Conservation (phyloP, 2,797 vertebrate species). For the Cyclura pinguis region DNA sequence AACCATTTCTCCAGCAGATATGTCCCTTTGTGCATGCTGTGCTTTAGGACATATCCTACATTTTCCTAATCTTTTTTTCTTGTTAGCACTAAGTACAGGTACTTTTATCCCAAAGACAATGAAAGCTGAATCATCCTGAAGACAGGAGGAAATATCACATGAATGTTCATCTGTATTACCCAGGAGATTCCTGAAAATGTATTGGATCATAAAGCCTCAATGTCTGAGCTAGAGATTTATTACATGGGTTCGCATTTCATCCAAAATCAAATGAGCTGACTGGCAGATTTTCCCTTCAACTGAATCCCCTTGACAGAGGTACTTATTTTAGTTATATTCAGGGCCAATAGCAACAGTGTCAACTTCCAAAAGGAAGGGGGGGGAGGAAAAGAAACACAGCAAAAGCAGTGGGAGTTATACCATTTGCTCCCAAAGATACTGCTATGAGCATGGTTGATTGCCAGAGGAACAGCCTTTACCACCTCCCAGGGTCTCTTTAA, state of each 20-base stretch:
- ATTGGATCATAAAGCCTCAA: background rate
- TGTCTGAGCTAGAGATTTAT: conserved; percentile 30
- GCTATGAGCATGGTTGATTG: background rate
- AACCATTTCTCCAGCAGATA: background rate
- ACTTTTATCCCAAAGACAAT: conserved; percentile 10
- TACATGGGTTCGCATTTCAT: conserved; percentile 20
- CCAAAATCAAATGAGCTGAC: conserved; percentile 49
- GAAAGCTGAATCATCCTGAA: conserved; percentile 20
- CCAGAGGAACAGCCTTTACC: too few relatives aligned
- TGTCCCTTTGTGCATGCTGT: background rate
- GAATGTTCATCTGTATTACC: background rate
- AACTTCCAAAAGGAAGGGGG: too few relatives aligned
- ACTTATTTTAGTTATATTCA: conserved; percentile 11
- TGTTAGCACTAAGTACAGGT: background rate
- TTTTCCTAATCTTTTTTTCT: background rate
- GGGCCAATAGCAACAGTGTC: background rate
- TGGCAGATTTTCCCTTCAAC: conserved; percentile 16
- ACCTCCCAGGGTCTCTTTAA: background rate
- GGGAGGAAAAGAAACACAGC: background rate
- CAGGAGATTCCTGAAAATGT: conserved; percentile 34
- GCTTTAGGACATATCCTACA: background rate
- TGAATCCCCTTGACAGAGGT: conserved; percentile 8
- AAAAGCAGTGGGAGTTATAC: background rate
- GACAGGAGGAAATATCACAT: background rate
- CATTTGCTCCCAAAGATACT: background rate